A percentile compares a stretch with the other conserved stretches of the same genome.
Conservation (phyloP, 1,140 invertebrate genomes). For the Rhopalosiphum maidis region DNA sequence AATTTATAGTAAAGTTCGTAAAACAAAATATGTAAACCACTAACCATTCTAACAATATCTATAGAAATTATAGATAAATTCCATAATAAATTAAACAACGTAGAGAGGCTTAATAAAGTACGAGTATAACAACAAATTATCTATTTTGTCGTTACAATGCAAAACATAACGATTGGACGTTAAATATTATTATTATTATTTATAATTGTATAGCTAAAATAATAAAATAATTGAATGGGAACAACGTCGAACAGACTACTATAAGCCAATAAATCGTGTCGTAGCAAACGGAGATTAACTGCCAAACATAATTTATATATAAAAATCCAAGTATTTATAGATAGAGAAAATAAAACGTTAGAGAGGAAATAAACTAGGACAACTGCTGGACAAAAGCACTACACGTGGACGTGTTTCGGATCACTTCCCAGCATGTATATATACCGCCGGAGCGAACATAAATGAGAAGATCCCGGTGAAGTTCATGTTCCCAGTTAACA, state of each 20-base stretch:
- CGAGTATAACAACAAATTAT: not conserved
- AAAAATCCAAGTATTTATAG: not conserved
- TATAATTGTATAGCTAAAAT: not conserved
- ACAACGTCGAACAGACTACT: not conserved
- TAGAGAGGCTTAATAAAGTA: too few species aligned
- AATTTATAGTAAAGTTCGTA: not conserved
- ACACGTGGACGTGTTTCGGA: not conserved
- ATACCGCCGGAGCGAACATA: not conserved
- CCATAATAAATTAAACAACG: not conserved
- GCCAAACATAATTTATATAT: not conserved
- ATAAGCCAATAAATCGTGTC: not conserved
- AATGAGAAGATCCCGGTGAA: not conserved
- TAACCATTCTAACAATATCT: too few species aligned
- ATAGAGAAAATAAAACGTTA: not conserved
- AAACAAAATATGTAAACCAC: not conserved
- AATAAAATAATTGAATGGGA: not conserved
- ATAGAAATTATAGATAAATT: not conserved
- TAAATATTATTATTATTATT: not conserved
- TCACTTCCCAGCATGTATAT: not conserved
- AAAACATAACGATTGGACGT: not conserved
- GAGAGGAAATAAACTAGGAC: not conserved
- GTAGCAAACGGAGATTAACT: not conserved
- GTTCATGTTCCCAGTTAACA: not conserved
- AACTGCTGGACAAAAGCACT: not conserved
- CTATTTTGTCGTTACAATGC: not conserved